Conservation (phyloP, 1,140 invertebrate species). For the Drosophila parvula region DNA sequence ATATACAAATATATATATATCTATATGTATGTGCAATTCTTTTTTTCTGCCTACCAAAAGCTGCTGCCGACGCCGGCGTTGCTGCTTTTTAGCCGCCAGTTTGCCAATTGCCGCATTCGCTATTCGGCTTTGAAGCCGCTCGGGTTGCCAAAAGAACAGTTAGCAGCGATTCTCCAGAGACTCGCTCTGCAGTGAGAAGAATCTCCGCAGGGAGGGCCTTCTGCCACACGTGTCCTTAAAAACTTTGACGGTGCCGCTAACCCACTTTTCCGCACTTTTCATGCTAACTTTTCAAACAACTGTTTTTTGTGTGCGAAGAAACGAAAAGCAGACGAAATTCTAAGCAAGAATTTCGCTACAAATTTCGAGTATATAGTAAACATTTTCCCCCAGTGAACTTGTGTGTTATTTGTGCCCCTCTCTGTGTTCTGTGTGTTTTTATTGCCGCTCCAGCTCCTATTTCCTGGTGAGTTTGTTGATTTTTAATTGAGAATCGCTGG, state of each 20-base stretch:
- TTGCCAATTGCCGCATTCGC: constrained; percentile 78
- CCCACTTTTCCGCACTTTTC: constrained; percentile 1
- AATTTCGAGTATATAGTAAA: neutral
- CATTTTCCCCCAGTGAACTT: constrained; percentile 35
- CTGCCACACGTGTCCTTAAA: constrained; percentile 20
- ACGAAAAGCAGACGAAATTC: constrained; percentile 11
- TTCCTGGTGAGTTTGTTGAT: constrained; percentile 41
- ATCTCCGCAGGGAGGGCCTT: constrained; percentile 4
- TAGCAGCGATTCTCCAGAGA: constrained; percentile 54
- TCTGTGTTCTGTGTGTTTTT: constrained; percentile 11
- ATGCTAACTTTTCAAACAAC: constrained; percentile 10
- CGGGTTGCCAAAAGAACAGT: constrained; percentile 59
- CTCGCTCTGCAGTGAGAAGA: constrained; percentile 33
- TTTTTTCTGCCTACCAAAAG: constrained; percentile 56
- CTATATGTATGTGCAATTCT: constrained; percentile 15
- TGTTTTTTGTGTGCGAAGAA: constrained; percentile 16
- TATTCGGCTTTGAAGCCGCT: constrained; percentile 80
- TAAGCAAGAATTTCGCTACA: neutral
- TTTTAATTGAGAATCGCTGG: constrained; percentile 5
- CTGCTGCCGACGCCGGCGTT: constrained; percentile 53
- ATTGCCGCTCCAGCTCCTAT: constrained; percentile 9
- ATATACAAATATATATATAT: constrained; percentile 14
- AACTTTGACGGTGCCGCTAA: constrained; percentile 1
- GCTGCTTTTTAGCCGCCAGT: constrained; percentile 71
- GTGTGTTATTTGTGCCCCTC: constrained; percentile 21